Percentiles rank a stretch among this genome's conserved stretches.
Conservation (phyloP, 2,888 invertebrate genomes). For the Coelinius sp. region DNA sequence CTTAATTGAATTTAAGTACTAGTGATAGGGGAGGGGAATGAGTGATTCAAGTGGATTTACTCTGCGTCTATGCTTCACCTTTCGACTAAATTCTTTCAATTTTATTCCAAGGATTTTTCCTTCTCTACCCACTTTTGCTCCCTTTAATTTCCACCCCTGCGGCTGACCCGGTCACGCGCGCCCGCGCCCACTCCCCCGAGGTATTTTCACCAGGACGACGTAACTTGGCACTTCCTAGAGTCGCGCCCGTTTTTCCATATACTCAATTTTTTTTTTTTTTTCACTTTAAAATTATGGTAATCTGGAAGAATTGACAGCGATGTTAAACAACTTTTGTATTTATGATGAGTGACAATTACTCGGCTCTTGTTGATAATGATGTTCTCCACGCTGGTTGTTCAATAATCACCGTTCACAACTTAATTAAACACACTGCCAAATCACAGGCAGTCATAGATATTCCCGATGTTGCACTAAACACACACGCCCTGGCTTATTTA, state of each 20-base stretch:
- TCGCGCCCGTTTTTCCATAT: constrained; percentile 8
- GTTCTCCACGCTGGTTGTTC: background rate
- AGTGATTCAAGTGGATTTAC: background rate
- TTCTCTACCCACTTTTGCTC: background rate
- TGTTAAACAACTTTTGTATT: background rate
- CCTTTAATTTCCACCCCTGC: constrained; percentile 32
- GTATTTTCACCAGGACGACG: constrained; percentile 35
- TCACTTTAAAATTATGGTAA: background rate
- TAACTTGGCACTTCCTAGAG: constrained; percentile 40
- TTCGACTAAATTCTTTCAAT: background rate
- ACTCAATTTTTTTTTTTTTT: background rate
- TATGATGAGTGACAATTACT: background rate
- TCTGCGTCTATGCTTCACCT: background rate
- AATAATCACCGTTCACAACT: constrained; percentile 23
- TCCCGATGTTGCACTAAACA: constrained; percentile 20
- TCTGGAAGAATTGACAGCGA: background rate
- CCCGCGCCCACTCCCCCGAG: constrained; percentile 36
- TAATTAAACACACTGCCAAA: constrained; percentile 36
- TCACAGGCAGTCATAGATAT: constrained; percentile 36
- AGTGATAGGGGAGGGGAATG: background rate
- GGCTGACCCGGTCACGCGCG: constrained; percentile 38
- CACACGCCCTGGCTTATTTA: constrained; percentile 24
- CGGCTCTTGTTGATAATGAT: background rate
- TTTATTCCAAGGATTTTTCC: background rate
- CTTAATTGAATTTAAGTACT: background rate